Evolutionary conservation across 2,113 vertebrate species (phyloP).

Genomic region (Hypanus sabinus): DNA sequence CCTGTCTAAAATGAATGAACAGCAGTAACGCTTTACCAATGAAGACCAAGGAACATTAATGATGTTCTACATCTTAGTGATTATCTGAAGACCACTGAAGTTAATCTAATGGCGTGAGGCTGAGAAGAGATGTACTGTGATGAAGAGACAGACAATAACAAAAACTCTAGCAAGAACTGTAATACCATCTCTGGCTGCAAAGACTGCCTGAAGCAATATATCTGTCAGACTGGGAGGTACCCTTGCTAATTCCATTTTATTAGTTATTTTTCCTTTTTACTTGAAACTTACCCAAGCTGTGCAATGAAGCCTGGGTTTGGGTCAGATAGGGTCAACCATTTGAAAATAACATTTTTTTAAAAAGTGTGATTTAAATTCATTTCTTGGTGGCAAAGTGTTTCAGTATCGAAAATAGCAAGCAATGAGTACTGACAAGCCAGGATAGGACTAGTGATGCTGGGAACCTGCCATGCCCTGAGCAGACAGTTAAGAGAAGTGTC

Average conservation of each 20-base stretch:
- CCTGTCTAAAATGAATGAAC: not conserved
- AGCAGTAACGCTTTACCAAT: not conserved
- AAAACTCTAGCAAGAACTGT: not conserved
- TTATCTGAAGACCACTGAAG: slow-evolving; percentile 11
- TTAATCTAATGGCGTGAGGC: not conserved
- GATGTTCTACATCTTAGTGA: not conserved
- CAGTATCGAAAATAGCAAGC: too few species aligned
- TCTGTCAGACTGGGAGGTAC: not conserved
- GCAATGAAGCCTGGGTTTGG: not conserved
- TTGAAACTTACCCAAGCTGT: not conserved
- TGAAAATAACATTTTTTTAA: too few species aligned
- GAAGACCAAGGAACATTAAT: not conserved
- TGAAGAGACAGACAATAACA: not conserved
- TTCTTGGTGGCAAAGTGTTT: too few species aligned
- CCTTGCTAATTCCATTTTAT: not conserved
- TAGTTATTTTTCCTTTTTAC: not conserved
- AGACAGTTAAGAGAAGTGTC: too few species aligned
- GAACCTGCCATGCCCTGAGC: too few species aligned
- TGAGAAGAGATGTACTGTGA: not conserved
- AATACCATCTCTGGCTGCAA: not conserved
- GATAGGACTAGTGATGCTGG: too few species aligned
- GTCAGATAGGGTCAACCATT: too few species aligned
- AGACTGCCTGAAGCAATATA: not conserved
- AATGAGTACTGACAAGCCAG: too few species aligned
- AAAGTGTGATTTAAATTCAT: too few species aligned